Conservation (phyloP, 2,888 invertebrate genomes). For the Lobophora halterata region DNA sequence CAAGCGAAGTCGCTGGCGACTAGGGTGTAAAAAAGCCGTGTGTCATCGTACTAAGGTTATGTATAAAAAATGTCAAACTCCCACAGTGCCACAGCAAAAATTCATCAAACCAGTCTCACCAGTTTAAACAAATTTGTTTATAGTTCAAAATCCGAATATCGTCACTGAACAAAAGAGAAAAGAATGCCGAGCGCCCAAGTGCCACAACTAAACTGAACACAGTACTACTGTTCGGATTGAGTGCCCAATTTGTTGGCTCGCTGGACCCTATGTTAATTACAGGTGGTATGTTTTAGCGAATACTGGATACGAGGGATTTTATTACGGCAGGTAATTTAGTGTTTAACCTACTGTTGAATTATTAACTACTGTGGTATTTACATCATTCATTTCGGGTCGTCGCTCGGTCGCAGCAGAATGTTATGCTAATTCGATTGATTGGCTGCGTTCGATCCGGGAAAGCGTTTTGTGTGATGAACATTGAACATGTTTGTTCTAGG, state of each 20-base stretch:
- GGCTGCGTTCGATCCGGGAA: too few relatives aligned
- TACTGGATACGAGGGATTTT: constrained; percentile 14
- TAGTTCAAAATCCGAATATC: constrained; percentile 1
- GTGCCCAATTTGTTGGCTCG: constrained; percentile 25
- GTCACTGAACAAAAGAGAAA: too few relatives aligned
- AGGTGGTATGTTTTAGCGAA: constrained; percentile 17
- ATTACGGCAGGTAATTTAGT: constrained; percentile 10
- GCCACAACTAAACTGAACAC: too few relatives aligned
- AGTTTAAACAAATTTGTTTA: constrained; percentile 8
- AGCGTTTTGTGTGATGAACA: too few relatives aligned
- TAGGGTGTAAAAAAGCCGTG: too few relatives aligned
- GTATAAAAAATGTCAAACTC: constrained; percentile 4
- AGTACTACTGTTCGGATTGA: constrained; percentile 1
- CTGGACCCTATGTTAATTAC: constrained; percentile 24
- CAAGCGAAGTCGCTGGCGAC: too few relatives aligned
- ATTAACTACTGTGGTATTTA: constrained; percentile 9
- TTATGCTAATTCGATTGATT: too few relatives aligned
- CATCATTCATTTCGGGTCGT: too few relatives aligned
- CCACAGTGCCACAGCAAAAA: constrained; percentile 8
- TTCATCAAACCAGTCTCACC: constrained; percentile 14
- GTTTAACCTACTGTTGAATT: constrained; percentile 13
- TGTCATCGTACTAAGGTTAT: too few relatives aligned
- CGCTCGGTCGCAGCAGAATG: too few relatives aligned
- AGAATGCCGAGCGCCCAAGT: too few relatives aligned
- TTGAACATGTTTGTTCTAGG: too few relatives aligned